A percentile compares a stretch with the other conserved stretches of the same genome.
Evolutionary conservation across 2,797 vertebrate species (phyloP).

Genomic region (Sus cebifrons): DNA sequence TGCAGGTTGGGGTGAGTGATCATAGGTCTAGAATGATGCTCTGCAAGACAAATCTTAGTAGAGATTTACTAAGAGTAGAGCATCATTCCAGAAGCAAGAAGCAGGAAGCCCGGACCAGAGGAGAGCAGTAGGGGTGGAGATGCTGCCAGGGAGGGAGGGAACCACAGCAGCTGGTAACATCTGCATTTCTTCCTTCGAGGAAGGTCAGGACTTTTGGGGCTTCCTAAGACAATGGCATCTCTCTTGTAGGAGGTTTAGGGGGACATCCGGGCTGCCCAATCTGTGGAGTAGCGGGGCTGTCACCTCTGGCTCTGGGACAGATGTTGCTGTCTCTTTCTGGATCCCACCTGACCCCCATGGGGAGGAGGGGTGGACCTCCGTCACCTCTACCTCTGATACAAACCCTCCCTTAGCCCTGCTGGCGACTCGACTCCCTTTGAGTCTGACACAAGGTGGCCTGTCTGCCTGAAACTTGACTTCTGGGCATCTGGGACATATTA

Average conservation of each 20-base stretch:
- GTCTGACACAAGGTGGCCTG: neutral
- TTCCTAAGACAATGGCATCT: neutral
- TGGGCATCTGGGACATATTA: neutral
- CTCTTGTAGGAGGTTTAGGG: neutral
- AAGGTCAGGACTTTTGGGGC: neutral
- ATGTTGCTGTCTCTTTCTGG: neutral
- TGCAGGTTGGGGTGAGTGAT: neutral
- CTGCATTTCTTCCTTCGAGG: neutral
- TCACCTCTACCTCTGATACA: neutral
- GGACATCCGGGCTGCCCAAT: neutral
- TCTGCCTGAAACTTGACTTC: neutral
- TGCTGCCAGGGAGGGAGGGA: fast-evolving
- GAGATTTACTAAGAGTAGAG: too few relatives aligned
- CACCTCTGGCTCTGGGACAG: neutral
- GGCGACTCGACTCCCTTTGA: neutral
- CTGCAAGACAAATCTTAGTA: too few relatives aligned
- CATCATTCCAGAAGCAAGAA: neutral
- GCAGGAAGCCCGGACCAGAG: neutral
- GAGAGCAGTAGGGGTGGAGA: neutral
- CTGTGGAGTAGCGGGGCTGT: neutral
- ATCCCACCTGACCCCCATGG: neutral
- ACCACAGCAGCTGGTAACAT: neutral
- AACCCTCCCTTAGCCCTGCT: neutral
- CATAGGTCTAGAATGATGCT: neutral
- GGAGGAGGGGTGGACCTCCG: too few relatives aligned